Conservation (phyloP, 2,113 vertebrate genomes). For the Peromyscus polionotus region DNA sequence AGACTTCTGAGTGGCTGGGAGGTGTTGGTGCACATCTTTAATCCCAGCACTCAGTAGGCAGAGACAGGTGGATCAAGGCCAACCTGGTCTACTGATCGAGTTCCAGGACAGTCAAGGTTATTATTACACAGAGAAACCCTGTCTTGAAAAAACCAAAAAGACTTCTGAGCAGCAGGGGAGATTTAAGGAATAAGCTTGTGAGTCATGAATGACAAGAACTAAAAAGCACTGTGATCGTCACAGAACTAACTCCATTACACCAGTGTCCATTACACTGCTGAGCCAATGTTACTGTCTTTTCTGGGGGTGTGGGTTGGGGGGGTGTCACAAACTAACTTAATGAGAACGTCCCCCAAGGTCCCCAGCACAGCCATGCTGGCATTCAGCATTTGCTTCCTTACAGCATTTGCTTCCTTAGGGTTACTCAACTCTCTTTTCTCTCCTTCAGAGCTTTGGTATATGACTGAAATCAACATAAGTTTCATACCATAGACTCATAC, state of each 20-base stretch:
- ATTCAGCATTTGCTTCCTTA: neutral
- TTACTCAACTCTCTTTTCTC: neutral
- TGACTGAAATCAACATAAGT: constrained; percentile 30
- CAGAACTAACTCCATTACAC: neutral
- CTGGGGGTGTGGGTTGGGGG: neutral
- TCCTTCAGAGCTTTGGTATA: neutral
- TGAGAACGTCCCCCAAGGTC: neutral
- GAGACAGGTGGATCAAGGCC: neutral
- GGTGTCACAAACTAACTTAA: neutral
- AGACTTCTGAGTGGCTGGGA: neutral
- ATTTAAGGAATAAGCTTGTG: neutral
- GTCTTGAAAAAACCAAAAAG: neutral
- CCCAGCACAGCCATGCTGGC: neutral
- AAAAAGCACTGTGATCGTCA: neutral
- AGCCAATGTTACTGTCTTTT: constrained; percentile 12
- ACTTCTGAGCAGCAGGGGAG: neutral
- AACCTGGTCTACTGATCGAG: neutral
- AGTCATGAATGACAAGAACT: neutral
- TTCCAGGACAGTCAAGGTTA: neutral
- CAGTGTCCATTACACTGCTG: neutral
- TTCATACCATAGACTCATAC: neutral
- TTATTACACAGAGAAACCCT: neutral
- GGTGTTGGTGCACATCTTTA: neutral
- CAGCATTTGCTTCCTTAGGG: neutral
- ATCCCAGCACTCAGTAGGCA: neutral